Evolutionary conservation across 2,797 vertebrate genomes (phyloP).

Genomic region (Chromobotia macracanthus): DNA sequence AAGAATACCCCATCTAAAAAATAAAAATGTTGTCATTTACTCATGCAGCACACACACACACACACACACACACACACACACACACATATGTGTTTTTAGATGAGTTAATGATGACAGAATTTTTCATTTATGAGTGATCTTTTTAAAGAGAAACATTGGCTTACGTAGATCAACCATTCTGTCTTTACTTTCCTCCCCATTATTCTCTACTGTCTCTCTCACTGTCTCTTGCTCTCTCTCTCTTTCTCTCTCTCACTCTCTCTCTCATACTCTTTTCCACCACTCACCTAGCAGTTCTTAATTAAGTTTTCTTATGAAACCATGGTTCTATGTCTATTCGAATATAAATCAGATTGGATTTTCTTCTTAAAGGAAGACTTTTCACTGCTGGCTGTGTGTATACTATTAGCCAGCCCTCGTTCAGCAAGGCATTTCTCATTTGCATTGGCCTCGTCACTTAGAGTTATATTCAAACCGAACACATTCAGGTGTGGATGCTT

Average conservation of each 20-base stretch:
- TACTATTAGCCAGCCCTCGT: conserved; percentile 40
- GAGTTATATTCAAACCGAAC: conserved; percentile 14
- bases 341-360: conserved; percentile 67
- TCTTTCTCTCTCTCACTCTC: background rate
- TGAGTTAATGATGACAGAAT: no score
- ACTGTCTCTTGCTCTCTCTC: conserved; percentile 44
- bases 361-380: conserved; percentile 56
- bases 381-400: conserved; percentile 53
- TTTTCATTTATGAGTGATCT: background rate
- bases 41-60: no score
- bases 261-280: conserved; percentile 44
- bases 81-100: no score
- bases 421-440: conserved; percentile 50
- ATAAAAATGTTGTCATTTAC: background rate
- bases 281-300: conserved; percentile 56
- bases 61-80: no score
- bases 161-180: background rate
- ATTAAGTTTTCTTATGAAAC: conserved; percentile 50
- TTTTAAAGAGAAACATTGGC: background rate
- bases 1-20: background rate
- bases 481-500: conserved; percentile 27
- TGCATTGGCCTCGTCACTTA: conserved; percentile 7
- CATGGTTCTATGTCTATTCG: conserved; percentile 67
- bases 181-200: background rate
- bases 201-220: conserved; percentile 4